phyloP scores from a whole-genome alignment of 2,888 invertebrate species.

The Mesoligia furuncula region DNA sequence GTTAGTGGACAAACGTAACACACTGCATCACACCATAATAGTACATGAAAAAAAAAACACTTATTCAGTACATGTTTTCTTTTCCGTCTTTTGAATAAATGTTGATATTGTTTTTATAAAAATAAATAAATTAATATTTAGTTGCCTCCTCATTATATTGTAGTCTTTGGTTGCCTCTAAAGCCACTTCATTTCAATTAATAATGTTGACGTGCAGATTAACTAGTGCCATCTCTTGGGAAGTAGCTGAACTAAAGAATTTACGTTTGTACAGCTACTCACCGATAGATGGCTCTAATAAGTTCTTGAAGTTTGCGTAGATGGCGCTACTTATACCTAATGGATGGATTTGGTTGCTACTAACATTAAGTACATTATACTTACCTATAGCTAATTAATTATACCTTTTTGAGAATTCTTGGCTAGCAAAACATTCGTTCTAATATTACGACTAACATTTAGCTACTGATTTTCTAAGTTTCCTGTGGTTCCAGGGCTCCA shows the following conservation, averaged over 20 bases:
- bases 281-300: slow-evolving; percentile 18
- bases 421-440: not conserved
- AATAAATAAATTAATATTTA: not conserved
- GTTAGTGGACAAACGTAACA: not conserved
- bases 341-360: accelerated
- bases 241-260: slow-evolving; percentile 22
- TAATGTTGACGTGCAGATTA: not conserved
- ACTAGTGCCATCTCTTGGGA: slow-evolving; percentile 35
- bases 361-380: too few species aligned
- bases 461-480: not conserved
- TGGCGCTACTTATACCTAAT: slow-evolving; percentile 27
- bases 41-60: not conserved
- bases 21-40: not conserved
- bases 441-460: not conserved
- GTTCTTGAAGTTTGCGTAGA: slow-evolving; percentile 25
- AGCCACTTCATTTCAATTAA: not conserved
- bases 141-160: too few species aligned
- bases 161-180: too few species aligned
- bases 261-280: not conserved
- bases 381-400: not conserved
- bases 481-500: not conserved
- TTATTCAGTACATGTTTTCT: not conserved
- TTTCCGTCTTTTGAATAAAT: not conserved
- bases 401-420: not conserved
- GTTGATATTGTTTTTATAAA: not conserved